These are phyloP conservation scores for Astropecten irregularis DNA, from an alignment of 53 echinoderm and acorn worm species.

Conservation along the genomic window DNA sequence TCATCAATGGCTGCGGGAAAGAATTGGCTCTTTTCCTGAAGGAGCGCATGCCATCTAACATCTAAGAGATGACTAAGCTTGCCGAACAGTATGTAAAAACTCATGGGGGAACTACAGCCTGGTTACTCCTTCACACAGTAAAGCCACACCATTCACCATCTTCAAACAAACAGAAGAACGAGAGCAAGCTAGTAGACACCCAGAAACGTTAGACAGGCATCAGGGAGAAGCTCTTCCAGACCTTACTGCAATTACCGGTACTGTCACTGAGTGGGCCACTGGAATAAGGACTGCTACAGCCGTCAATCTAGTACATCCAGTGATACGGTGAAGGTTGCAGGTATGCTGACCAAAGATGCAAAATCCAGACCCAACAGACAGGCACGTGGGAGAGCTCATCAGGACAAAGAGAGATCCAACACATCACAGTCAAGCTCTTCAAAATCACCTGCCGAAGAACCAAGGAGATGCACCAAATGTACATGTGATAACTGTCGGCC, in stretches of 20 bases:
- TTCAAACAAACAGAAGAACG: too few relatives aligned
- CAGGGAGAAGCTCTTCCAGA: background rate
- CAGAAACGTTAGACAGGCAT: background rate
- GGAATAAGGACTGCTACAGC: too few relatives aligned
- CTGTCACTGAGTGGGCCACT: background rate
- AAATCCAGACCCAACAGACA: too few relatives aligned
- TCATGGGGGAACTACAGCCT: background rate
- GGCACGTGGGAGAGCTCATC: too few relatives aligned
- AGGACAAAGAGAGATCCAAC: background rate
- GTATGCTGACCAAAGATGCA: too few relatives aligned
- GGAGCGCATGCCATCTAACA: conserved; percentile 4
- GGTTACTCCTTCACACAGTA: background rate
- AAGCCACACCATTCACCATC: background rate
- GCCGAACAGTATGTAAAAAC: conserved; percentile 36
- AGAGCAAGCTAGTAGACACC: background rate
- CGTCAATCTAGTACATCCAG: too few relatives aligned
- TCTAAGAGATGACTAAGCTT: background rate
- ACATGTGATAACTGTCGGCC: background rate
- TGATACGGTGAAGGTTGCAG: too few relatives aligned
- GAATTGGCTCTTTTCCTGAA: conserved; percentile 24
- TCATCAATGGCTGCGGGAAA: conserved; percentile 9
- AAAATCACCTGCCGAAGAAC: background rate
- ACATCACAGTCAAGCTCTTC: too few relatives aligned
- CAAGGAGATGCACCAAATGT: background rate
- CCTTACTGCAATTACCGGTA: background rate